A percentile compares a stretch with the other conserved stretches of the same genome.
Conservation (phyloP, 2,888 invertebrate genomes). For the Pantelozetes paolii region DNA sequence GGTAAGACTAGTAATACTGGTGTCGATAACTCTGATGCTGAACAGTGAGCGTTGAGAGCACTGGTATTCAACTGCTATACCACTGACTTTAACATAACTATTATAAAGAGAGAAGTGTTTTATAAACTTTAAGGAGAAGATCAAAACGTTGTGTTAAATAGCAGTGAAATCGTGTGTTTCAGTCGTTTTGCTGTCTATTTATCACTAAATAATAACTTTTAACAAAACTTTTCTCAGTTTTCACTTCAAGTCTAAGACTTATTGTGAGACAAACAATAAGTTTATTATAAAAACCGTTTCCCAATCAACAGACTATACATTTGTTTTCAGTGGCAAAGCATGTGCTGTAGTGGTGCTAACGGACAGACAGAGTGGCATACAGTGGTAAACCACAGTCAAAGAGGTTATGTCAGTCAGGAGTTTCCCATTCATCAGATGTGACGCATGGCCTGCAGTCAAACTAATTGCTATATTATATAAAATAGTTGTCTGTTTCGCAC, state of each 20-base stretch:
- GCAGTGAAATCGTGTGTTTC: slow-evolving; percentile 8
- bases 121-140: background rate
- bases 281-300: background rate
- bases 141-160: background rate
- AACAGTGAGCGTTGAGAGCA: background rate
- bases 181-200: background rate
- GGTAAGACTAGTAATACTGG: background rate
- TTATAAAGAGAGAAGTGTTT: background rate
- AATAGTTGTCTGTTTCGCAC: background rate
- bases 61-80: background rate
- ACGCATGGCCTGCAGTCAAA: slow-evolving; percentile 24
- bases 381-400: slow-evolving; percentile 25
- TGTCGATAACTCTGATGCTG: slow-evolving; percentile 1
- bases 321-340: background rate
- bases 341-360: slow-evolving; percentile 15
- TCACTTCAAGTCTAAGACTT: background rate
- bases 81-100: background rate
- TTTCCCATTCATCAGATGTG: background rate
- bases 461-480: background rate
- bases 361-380: slow-evolving; percentile 1
- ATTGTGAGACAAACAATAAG: background rate
- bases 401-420: slow-evolving; percentile 24
- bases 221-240: background rate
- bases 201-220: background rate
- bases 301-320: background rate